Evolutionary conservation across 2,888 invertebrate genomes (phyloP), one percentile per base, ranked within the genome.

Genomic region (Drosophila ustulata): DNA sequence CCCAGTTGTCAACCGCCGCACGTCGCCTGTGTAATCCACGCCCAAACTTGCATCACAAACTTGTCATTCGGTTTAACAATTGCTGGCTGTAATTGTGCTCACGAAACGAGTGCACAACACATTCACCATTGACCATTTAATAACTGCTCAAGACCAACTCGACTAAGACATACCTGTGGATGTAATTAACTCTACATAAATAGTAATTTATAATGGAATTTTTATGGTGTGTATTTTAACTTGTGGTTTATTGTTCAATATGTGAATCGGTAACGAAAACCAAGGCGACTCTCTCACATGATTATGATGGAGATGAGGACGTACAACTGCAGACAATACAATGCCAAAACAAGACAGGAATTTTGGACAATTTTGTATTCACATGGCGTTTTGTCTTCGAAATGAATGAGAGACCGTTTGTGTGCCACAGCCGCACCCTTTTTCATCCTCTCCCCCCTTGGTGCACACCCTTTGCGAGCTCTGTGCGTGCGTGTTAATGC

Each of bases 401-500:
- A 75, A 64, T 50, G 69, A 65, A 80, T 68, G 43, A 13, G 37
- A 37, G 41, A 41, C 28, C 72, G 62, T 58, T 67, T 53, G 49
- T 67, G 5, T 57, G 28, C 6, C 11, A 37, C 37, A 37, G 2
- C 5, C 37, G 11, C n/a, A 11, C 23, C 9, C 41, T 26, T 6
- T 41, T 7, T 30, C 41, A 2, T 18, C 32, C n/a, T 8, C 6
- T 26, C 11, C 18, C 11, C 18, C 30, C n/a, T 11, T 9, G 0
- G 34, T 11, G 23, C 46, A 1, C 13, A 3, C 28, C 4, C n/a
- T n/a, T 18, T 25, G n/a, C 5, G 7, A 18, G 26, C 13, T 67
- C 73, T 66, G 39, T 88, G 83, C 83, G 88, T 83, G 83, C 83
- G 83, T 83, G 83, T 82, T 83, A 83, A 83, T 83, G 83, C 88